phyloP scores from a whole-genome alignment of 2,113 vertebrate species.

The Notarius quadriscutis region DNA sequence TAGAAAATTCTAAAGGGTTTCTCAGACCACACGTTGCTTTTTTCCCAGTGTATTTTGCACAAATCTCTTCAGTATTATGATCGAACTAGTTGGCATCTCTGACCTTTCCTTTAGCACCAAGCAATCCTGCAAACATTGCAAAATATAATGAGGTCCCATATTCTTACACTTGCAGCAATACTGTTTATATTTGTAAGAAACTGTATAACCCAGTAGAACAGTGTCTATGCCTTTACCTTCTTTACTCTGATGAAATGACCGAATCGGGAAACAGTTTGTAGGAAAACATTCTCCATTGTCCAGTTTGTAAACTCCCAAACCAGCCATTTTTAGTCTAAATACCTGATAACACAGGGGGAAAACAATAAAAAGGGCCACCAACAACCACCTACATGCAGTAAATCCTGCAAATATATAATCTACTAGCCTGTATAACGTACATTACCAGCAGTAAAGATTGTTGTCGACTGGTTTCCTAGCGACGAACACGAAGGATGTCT shows the following conservation, averaged over 20 bases:
- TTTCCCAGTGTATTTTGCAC: background rate
- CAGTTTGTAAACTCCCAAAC: conserved; percentile 58
- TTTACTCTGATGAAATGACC: conserved; percentile 56
- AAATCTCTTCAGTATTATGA: background rate
- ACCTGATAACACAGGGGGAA: no score
- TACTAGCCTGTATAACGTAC: background rate
- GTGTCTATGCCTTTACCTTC: conserved; percentile 62
- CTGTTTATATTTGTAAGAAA: background rate
- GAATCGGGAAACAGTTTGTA: conserved; percentile 72
- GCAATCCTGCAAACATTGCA: background rate
- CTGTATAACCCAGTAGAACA: background rate
- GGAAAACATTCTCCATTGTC: conserved; percentile 62
- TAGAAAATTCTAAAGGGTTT: no score
- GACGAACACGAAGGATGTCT: conserved; percentile 1
- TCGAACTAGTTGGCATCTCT: background rate
- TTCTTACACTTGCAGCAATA: background rate
- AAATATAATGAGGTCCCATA: background rate
- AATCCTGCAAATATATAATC: background rate
- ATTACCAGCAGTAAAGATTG: background rate
- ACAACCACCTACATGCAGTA: no score
- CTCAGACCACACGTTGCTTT: background rate
- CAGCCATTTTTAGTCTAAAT: conserved; percentile 56
- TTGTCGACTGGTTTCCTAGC: conserved; percentile 40
- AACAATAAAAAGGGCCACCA: background rate
- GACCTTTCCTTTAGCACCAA: background rate